Conservation (phyloP, 2,113 vertebrate species). For the Haplochromis vanheusdeni region DNA sequence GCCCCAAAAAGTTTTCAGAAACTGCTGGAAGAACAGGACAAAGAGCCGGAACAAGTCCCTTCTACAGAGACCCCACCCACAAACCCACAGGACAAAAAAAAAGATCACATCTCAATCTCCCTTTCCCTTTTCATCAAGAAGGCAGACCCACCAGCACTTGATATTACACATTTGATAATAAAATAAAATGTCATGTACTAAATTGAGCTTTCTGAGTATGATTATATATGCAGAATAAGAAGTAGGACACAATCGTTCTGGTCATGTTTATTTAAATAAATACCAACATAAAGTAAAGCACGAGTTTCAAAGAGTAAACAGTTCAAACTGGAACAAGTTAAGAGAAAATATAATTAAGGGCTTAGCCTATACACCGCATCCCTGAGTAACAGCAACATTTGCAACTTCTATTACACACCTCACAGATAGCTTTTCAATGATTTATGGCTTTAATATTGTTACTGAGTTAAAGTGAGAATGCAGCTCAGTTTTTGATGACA, state of each 20-base stretch:
- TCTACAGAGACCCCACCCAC: not conserved
- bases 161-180: not conserved
- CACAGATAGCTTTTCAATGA: not conserved
- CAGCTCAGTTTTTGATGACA: not conserved
- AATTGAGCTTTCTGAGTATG: not conserved
- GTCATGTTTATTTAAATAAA: slow-evolving; percentile 47
- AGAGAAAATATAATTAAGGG: not conserved
- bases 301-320: not conserved
- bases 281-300: slow-evolving; percentile 9
- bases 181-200: not conserved
- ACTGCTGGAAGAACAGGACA: not conserved
- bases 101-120: not conserved
- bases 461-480: not conserved
- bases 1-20: not conserved
- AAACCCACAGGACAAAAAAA: not conserved
- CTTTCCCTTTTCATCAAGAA: not conserved
- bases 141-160: not conserved
- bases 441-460: slow-evolving; percentile 2
- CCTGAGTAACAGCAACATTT: slow-evolving; percentile 11
- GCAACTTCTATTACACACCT: not conserved
- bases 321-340: not conserved
- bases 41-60: not conserved
- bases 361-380: not conserved
- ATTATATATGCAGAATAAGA: not conserved
- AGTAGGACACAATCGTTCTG: not conserved